Percentiles rank a stretch among this genome's conserved stretches.
These are phyloP conservation scores for Chloromyia formosa DNA, from an alignment of 2,888 invertebrate species.

Conservation along the genomic window DNA sequence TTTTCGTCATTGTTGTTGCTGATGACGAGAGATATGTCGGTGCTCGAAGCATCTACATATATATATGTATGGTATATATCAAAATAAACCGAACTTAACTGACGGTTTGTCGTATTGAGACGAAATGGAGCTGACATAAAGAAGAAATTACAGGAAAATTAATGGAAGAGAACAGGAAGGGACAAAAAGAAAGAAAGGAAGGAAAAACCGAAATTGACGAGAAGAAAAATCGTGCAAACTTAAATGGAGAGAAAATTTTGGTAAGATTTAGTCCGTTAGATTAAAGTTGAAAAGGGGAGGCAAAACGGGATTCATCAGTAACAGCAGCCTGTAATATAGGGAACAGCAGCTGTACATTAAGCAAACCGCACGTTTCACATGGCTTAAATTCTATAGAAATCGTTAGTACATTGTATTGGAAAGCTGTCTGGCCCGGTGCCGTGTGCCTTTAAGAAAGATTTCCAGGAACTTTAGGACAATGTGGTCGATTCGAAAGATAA, in stretches of 20 bases:
- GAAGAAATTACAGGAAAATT: slow-evolving; percentile 42
- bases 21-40: slow-evolving; percentile 13
- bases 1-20: too few relatives aligned
- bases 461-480: too few relatives aligned
- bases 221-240: not conserved
- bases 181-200: slow-evolving; percentile 18
- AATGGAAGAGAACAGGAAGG: slow-evolving; percentile 9
- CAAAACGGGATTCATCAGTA: not conserved
- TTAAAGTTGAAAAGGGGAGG: slow-evolving; percentile 3
- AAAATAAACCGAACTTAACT: slow-evolving; percentile 30
- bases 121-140: slow-evolving; percentile 43
- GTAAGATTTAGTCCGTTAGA: slow-evolving; percentile 1
- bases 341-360: slow-evolving; percentile 13
- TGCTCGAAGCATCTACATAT: not conserved
- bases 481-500: too few relatives aligned
- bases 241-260: not conserved
- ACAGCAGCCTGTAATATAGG: not conserved
- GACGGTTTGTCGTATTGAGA: slow-evolving; percentile 19
- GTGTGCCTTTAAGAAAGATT: too few relatives aligned
- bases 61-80: too few relatives aligned
- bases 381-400: not conserved
- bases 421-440: not conserved
- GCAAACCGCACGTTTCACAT: not conserved
- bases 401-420: not conserved
- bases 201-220: not conserved